phyloP scores from a whole-genome alignment of 92 coral and sea anemone species.

The Micromussa lordhowensis region DNA sequence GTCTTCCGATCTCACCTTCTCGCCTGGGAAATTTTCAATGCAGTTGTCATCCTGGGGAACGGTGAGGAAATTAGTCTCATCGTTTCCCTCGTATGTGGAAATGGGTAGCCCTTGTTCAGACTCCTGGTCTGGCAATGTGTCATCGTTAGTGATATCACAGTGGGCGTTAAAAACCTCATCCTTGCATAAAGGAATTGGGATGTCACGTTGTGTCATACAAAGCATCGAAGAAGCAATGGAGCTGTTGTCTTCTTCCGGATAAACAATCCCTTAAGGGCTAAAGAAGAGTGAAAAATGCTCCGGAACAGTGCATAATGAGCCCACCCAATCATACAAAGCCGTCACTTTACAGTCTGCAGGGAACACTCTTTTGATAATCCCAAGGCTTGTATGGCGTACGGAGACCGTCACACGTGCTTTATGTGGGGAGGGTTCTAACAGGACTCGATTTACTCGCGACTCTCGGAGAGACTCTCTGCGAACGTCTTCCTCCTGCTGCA shows the following conservation, averaged over 20 bases:
- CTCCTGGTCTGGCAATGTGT: conserved; percentile 1
- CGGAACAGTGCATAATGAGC: conserved; percentile 46
- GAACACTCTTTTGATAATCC: conserved; percentile 40
- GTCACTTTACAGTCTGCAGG: conserved; percentile 21
- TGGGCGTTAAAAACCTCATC: conserved; percentile 16
- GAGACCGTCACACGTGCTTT: conserved; percentile 42
- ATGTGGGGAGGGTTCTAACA: conserved; percentile 4
- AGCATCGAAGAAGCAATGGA: background rate
- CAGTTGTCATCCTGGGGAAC: no score
- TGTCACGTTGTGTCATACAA: no score
- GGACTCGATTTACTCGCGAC: conserved; percentile 34
- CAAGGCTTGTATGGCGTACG: conserved; percentile 48
- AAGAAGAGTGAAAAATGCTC: conserved; percentile 19
- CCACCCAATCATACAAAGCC: conserved; percentile 46
- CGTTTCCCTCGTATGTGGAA: background rate
- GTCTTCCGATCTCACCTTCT: no score
- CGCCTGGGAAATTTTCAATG: no score
- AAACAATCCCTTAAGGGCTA: conserved; percentile 20
- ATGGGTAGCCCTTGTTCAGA: background rate
- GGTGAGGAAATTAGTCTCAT: no score
- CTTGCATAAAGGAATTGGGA: no score
- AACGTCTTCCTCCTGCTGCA: conserved; percentile 7
- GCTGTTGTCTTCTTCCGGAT: conserved; percentile 24
- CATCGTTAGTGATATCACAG: background rate
- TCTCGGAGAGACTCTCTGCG: conserved; percentile 32